Percentiles rank a stretch among this genome's conserved stretches.
Evolutionary conservation across 2,797 vertebrate species (phyloP).

Genomic region (Myotis findleyi): DNA sequence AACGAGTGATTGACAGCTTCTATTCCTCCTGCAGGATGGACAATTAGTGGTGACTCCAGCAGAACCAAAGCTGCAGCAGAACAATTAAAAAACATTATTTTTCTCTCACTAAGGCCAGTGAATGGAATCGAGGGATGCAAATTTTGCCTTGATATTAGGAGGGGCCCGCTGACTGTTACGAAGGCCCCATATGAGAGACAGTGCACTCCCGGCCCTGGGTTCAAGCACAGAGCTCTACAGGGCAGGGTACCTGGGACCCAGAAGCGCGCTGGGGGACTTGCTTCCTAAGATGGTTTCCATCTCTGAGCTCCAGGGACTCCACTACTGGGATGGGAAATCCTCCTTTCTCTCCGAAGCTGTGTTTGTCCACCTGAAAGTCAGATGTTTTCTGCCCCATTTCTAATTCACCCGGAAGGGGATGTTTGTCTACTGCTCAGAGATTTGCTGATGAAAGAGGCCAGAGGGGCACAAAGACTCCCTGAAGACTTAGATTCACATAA

Average conservation of each 20-base stretch:
- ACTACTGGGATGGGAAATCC: neutral
- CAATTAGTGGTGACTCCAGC: neutral
- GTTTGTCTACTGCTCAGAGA: conserved; percentile 56
- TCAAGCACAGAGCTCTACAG: neutral
- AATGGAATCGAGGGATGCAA: neutral
- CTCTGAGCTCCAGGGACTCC: neutral
- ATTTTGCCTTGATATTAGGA: neutral
- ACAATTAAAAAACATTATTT: neutral
- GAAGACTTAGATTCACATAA: conserved; percentile 45
- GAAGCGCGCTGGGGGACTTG: neutral
- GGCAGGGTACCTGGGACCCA: neutral
- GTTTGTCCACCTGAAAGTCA: neutral
- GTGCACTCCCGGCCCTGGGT: neutral
- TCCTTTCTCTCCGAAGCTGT: neutral
- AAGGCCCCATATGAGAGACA: neutral
- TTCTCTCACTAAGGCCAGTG: neutral
- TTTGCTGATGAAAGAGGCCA: conserved; percentile 58
- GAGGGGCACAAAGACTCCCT: neutral
- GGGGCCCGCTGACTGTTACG: neutral
- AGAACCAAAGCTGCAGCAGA: neutral
- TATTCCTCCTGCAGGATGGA: neutral
- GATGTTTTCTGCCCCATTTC: neutral
- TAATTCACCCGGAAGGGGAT: conserved; percentile 42
- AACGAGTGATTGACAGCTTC: neutral
- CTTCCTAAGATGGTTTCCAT: neutral